Evolutionary conservation across 2,113 vertebrate species (phyloP), one percentile per base, ranked within the genome.

Genomic region (Scatophagus argus): DNA sequence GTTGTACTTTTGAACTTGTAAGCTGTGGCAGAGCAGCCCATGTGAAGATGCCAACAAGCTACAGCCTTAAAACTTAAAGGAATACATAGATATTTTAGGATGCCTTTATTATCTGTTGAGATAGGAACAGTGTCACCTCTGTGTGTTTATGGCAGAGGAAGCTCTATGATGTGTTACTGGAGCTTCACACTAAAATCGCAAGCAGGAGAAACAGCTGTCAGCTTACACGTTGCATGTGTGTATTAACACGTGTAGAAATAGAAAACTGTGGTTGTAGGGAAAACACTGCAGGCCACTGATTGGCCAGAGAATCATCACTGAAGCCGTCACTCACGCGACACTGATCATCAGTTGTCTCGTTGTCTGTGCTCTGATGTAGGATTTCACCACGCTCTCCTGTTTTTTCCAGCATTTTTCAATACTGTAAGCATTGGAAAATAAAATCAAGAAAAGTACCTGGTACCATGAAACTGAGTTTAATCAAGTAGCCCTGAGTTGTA

Each of bases 1-100:
- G 5, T 43, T 34, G 55, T 27, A 65, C 38, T 64, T 36, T 76
- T 38, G 19, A 54, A 62, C 55, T 49, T 54, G 34, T 61, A 46
- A 60, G 14, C 39, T 46, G 19, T 54, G 58, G 14, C 16, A 60
- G 13, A 73, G 29, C n/a, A 25, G 19, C 38, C 12, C 8, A 27
- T 46, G 23, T 77, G 52, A 54, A 60, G 19, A 29, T 5, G 34
- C 16, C n/a, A 60, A 60, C 19, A 62, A 29, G 13, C 19, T 55
- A 59, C 27, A 55, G 29, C 32, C 14, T 56, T 52, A 13, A 39
- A 64, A 62, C n/a, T 11, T 8, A 36, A 27, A 44, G 17, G 21
- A 32, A 27, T 29, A 16, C 5, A 1, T 14, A 5, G 11, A 8
- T 64, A 11, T 74, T 31, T 59, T 14, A n/a, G 12, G 4, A 19